phyloP scores from a whole-genome alignment of 2,797 vertebrate species.

The Myotis findleyi region DNA sequence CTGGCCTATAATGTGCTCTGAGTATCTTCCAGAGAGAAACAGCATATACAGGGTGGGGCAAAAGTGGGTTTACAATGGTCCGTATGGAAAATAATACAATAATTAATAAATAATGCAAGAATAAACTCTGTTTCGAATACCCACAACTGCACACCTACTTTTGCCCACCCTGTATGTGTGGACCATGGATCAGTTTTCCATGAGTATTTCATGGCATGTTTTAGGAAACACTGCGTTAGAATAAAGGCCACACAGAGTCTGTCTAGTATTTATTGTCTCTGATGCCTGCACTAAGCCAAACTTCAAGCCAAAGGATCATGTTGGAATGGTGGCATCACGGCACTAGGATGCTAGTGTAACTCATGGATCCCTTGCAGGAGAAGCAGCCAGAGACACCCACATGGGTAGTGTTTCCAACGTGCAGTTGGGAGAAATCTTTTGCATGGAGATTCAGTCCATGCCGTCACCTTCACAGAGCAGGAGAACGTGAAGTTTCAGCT shows the following conservation, averaged over 20 bases:
- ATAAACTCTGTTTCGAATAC: neutral
- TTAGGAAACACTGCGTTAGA: neutral
- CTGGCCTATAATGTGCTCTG: neutral
- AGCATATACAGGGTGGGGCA: neutral
- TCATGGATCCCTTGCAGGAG: neutral
- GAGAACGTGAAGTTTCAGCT: neutral
- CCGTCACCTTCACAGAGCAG: neutral
- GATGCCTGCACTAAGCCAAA: neutral
- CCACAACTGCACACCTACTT: neutral
- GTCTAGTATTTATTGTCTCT: neutral
- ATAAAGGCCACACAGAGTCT: neutral
- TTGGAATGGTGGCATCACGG: neutral
- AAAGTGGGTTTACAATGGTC: neutral
- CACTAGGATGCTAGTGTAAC: neutral
- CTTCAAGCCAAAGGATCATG: neutral
- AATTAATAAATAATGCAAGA: neutral
- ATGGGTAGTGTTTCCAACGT: neutral
- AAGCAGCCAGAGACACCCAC: neutral
- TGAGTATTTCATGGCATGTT: neutral
- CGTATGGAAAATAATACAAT: neutral
- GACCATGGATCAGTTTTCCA: neutral
- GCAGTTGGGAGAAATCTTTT: neutral
- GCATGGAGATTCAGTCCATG: neutral
- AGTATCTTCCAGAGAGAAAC: neutral
- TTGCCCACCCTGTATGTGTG: neutral